Evolutionary conservation across 2,888 invertebrate species (phyloP), one percentile per base, ranked within the genome.

Genomic region (Metacarcinus magister): DNA sequence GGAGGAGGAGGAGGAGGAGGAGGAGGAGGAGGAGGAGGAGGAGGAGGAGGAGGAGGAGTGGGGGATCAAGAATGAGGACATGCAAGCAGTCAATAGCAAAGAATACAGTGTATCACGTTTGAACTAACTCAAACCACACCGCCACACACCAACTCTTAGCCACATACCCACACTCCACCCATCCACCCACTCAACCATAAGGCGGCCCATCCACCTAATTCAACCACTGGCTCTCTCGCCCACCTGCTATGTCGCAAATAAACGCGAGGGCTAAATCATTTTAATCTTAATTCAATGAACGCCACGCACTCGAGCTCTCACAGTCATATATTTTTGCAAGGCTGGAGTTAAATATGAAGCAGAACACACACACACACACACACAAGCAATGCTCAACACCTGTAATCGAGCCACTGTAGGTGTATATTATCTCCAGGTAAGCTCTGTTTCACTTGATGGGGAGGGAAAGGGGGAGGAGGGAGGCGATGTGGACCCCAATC

Each of bases 281-380:
- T 82, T 82, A 82, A 82, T 32, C 28, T 28, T 82, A 82, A 82
- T 82, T 82, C 82, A 82, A 82, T 82, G 32, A 82, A 82, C n/a
- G 67, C 67, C 67, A 67, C 67, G 23, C 82, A 82, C 82, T 82
- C 10, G 8, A 32, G 4, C 82, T 32, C 28, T 32, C 82, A 32
- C 82, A 82, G 82, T 82, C 82, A 32, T 82, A 28, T 82, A 82
- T 82, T 82, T 82, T 82, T 82, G 82, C 28, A 82, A 82, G 82
- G 82, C 32, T 82, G 5, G 32, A 82, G 82, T 82, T 82, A 32
- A 82, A 82, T n/a, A 67, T 67, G 67, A 67, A 67, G 19, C 67
- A 67, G 32, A 28, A 32, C 28, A 82, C 32, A 28, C 82, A 82
- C 32, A 82, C 82, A 82, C 82, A 82, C 32, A 28, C 28, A 82